phyloP scores from a whole-genome alignment of 2,113 vertebrate species.

The Coptodon rendalli region DNA sequence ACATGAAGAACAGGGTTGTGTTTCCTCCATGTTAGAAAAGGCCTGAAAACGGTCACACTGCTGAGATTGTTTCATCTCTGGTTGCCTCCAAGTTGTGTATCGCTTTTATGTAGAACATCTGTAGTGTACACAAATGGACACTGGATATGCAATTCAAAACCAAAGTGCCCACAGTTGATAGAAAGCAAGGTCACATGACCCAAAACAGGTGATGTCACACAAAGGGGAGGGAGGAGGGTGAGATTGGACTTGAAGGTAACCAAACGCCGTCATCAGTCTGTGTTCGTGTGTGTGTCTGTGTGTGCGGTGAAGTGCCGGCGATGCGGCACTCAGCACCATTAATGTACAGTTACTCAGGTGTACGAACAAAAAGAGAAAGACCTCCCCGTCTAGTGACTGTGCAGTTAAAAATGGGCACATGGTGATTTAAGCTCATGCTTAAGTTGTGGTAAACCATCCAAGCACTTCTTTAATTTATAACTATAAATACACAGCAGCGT shows the following conservation, averaged over 20 bases:
- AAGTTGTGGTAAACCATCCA: constrained; percentile 99
- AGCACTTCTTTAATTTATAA: constrained; percentile 98
- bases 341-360: constrained; percentile 39
- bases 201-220: constrained; percentile 63
- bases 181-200: constrained; percentile 68
- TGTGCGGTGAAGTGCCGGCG: constrained; percentile 8
- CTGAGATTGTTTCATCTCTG: background rate
- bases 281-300: constrained; percentile 34
- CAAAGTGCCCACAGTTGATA: constrained; percentile 58
- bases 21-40: constrained; percentile 38
- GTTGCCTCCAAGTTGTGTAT: constrained; percentile 7
- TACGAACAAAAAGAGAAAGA: constrained; percentile 8
- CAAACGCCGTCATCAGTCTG: constrained; percentile 55
- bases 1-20: constrained; percentile 8
- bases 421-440: constrained; percentile 95
- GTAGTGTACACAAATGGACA: constrained; percentile 61
- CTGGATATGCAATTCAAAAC: constrained; percentile 54
- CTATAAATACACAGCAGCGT: constrained; percentile 99
- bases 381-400: constrained; percentile 47
- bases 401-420: constrained; percentile 65
- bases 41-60: constrained; percentile 20
- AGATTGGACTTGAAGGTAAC: constrained; percentile 29
- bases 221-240: background rate
- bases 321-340: constrained; percentile 30
- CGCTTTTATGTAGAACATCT: constrained; percentile 35